Evolutionary conservation across 37 sponge, comb jelly and placozoan genomes (phyloP).

Genomic region (Hexactinellida sp.): DNA sequence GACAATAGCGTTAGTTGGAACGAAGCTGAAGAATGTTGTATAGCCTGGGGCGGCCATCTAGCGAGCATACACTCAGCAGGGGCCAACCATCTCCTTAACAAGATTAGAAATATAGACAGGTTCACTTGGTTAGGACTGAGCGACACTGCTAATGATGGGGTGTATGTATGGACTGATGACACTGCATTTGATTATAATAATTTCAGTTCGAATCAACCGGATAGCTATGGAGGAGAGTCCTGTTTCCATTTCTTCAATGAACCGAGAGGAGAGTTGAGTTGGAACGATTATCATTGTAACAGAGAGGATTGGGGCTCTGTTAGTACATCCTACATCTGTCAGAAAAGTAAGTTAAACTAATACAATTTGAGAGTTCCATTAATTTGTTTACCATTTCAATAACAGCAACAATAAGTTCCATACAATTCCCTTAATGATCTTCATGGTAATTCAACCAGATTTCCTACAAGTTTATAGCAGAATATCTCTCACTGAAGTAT

Average conservation of each 20-base stretch:
- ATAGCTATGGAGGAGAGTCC: background rate
- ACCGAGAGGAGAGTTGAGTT: background rate
- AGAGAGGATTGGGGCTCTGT: background rate
- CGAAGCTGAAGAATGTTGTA: background rate
- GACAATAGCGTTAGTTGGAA: background rate
- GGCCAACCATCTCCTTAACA: background rate
- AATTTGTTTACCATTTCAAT: too few relatives aligned
- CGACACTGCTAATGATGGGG: too few relatives aligned
- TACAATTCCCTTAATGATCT: too few relatives aligned
- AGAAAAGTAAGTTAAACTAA: background rate
- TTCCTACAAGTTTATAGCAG: too few relatives aligned
- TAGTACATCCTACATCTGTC: background rate
- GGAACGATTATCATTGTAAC: background rate
- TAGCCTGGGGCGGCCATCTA: background rate
- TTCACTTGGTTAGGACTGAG: background rate
- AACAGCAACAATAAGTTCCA: too few relatives aligned
- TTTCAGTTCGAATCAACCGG: too few relatives aligned
- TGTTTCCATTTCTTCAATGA: too few relatives aligned
- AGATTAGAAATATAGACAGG: background rate
- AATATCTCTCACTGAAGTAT: too few relatives aligned
- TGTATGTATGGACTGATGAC: too few relatives aligned
- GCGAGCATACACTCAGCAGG: background rate
- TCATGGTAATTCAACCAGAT: too few relatives aligned
- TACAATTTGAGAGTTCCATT: too few relatives aligned
- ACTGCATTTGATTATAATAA: too few relatives aligned